Conservation (phyloP, 2,888 invertebrate species). For the Hyalella azteca region DNA sequence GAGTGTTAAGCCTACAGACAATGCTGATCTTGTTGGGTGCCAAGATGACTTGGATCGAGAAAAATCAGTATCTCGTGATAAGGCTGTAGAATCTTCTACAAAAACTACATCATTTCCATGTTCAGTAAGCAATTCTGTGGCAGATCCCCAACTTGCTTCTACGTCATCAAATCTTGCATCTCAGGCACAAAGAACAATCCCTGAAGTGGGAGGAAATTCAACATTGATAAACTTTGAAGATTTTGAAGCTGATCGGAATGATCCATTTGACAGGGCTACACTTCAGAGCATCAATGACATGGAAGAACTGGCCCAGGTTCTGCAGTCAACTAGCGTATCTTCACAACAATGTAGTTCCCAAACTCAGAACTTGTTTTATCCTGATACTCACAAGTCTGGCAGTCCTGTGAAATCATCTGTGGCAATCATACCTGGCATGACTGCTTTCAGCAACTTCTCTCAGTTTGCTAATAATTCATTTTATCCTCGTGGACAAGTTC, state of each 20-base stretch:
- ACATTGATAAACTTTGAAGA: constrained; percentile 69
- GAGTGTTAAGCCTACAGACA: no score
- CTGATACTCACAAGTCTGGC: not conserved
- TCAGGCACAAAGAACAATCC: no score
- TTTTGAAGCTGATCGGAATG: constrained; percentile 89
- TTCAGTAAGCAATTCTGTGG: no score
- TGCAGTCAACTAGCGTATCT: constrained; percentile 59
- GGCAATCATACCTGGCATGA: constrained; percentile 7
- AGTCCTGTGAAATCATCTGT: not conserved
- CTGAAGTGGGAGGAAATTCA: no score
- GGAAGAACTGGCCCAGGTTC: constrained; percentile 85
- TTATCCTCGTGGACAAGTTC: constrained; percentile 2
- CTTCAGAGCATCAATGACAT: constrained; percentile 90
- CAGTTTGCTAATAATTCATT: not conserved
- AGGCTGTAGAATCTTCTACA: no score
- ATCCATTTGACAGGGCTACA: constrained; percentile 92
- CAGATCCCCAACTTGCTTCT: no score
- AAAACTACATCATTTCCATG: no score
- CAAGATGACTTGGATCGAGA: no score
- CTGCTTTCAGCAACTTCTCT: not conserved
- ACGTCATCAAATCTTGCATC: no score
- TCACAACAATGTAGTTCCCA: not conserved
- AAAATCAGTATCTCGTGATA: no score
- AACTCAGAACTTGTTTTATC: not conserved
- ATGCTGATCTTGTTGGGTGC: no score